Evolutionary conservation across 2,888 invertebrate genomes (phyloP).

Genomic region (Pseudococcus longispinus): DNA sequence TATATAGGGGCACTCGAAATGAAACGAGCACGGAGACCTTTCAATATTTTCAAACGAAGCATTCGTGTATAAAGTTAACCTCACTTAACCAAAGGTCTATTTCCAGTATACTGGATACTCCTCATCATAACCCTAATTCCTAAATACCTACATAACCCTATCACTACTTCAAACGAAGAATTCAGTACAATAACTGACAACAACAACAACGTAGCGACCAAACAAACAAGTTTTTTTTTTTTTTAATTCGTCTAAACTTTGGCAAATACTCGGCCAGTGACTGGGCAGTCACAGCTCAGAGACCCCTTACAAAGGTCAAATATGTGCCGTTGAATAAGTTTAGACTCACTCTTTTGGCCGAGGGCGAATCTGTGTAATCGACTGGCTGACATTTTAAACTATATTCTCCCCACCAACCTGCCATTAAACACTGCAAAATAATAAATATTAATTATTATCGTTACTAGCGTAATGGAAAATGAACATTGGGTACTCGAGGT

Average conservation of each 20-base stretch:
- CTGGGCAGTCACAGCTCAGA: background rate
- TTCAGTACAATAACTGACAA: background rate
- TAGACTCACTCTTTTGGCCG: conserved; percentile 82
- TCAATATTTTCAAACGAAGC: background rate
- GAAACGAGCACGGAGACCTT: background rate
- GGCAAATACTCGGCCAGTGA: background rate
- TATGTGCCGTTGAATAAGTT: conserved; percentile 50
- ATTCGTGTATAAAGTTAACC: background rate
- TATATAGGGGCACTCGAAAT: background rate
- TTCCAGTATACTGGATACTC: background rate
- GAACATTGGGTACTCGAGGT: background rate
- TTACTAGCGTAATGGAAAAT: background rate
- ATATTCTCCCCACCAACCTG: conserved; percentile 90
- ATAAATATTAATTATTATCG: background rate
- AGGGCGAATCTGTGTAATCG: conserved; percentile 81
- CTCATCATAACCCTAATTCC: background rate
- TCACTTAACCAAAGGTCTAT: background rate
- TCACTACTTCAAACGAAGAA: background rate
- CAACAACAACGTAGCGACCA: background rate
- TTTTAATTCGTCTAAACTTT: conserved; percentile 14
- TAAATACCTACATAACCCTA: background rate
- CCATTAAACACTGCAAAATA: conserved; percentile 78
- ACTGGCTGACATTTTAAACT: conserved; percentile 89
- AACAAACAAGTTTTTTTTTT: no score
- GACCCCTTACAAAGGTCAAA: conserved; percentile 37